Evolutionary conservation across 1,140 invertebrate species (phyloP).

Genomic region (Heterodera carotae): DNA sequence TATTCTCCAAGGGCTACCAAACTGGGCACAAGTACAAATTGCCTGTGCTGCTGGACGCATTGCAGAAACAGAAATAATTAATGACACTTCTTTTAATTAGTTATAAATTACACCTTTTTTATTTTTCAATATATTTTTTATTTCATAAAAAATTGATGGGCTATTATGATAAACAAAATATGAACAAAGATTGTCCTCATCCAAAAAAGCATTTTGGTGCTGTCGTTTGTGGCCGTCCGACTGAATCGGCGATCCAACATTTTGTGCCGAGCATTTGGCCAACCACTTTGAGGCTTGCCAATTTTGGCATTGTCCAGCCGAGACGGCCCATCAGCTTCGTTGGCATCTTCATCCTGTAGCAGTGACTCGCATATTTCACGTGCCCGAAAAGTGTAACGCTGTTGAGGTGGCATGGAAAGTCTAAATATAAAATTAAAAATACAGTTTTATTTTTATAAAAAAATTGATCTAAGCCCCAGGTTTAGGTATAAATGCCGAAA

Average conservation of each 20-base stretch:
- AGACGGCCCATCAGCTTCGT: neutral
- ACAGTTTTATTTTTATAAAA: neutral
- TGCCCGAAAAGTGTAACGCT: slow-evolving; percentile 18
- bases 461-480: no score
- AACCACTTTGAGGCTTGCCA: neutral
- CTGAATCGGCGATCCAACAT: slow-evolving; percentile 4
- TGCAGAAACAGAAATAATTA: slow-evolving; percentile 14
- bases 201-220: neutral
- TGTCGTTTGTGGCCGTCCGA: neutral
- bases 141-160: no score
- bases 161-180: neutral
- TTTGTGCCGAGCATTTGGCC: neutral
- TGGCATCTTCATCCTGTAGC: neutral
- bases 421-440: neutral
- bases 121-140: no score
- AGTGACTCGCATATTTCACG: slow-evolving; percentile 27
- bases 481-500: no score
- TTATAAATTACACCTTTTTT: no score
- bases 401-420: neutral
- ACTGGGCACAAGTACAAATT: slow-evolving; percentile 94
- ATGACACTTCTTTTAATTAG: no score
- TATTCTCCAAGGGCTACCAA: slow-evolving; percentile 77
- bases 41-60: slow-evolving; percentile 75
- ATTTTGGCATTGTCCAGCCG: neutral
- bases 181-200: neutral